A percentile compares a stretch with the other conserved stretches of the same genome.
Evolutionary conservation across 37 sponge, comb jelly and placozoan genomes (phyloP).

Genomic region (Tethya wilhelma): DNA sequence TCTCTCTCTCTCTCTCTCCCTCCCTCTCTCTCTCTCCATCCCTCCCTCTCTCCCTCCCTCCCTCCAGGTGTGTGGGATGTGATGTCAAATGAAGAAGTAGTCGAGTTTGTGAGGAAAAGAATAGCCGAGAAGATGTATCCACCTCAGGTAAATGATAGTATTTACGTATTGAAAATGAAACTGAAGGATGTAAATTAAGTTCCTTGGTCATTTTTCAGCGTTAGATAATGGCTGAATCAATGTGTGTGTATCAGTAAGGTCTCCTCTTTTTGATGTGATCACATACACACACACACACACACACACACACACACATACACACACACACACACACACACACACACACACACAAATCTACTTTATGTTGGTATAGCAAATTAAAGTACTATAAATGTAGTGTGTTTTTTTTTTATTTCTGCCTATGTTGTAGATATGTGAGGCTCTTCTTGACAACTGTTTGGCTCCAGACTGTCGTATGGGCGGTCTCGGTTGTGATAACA

Average conservation of each 20-base stretch:
- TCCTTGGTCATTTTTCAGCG: no score
- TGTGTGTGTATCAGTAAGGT: no score
- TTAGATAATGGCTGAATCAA: no score
- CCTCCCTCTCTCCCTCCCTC: not conserved
- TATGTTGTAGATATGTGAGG: constrained; percentile 83
- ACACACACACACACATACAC: no score
- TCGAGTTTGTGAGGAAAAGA: constrained; percentile 81
- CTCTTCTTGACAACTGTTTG: constrained; percentile 81
- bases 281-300: no score
- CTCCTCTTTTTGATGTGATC: no score
- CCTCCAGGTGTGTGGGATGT: constrained; percentile 96
- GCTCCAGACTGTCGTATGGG: constrained; percentile 83
- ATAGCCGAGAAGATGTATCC: constrained; percentile 68
- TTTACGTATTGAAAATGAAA: no score
- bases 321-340: no score
- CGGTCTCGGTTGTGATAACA: constrained; percentile 92
- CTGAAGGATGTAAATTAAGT: no score
- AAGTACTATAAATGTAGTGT: not conserved
- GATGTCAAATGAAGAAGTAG: constrained; percentile 84
- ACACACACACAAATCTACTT: no score
- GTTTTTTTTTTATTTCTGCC: not conserved
- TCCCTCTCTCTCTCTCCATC: not conserved
- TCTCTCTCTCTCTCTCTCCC: not conserved
- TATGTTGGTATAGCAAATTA: not conserved
- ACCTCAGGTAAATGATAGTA: constrained; percentile 38